Percentiles rank a stretch among this genome's conserved stretches.
phyloP scores from a whole-genome alignment of 2,113 vertebrate genomes.

The Thryonomys swinderianus region DNA sequence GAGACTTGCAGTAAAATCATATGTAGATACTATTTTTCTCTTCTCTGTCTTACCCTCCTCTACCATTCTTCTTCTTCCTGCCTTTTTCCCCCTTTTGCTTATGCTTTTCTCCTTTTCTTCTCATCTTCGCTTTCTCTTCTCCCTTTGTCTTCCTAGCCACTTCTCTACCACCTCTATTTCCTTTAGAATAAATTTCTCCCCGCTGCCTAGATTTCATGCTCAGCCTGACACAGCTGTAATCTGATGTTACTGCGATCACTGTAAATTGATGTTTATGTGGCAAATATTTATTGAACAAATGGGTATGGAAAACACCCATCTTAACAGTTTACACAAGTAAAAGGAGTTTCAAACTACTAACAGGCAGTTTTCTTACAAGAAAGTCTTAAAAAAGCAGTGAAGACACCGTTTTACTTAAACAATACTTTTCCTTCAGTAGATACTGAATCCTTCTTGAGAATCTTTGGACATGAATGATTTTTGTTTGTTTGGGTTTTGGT shows the following conservation, averaged over 20 bases:
- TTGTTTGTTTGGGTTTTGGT: background rate
- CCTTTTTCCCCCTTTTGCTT: background rate
- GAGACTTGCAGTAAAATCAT: background rate
- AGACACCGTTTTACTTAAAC: background rate
- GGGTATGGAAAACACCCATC: background rate
- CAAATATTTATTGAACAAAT: background rate
- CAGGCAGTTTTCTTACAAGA: background rate
- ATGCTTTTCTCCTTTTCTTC: background rate
- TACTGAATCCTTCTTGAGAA: background rate
- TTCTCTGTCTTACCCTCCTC: background rate
- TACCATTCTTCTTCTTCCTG: background rate
- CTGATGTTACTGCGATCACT: slow-evolving; percentile 13
- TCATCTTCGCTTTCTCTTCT: accelerated
- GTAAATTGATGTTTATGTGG: background rate
- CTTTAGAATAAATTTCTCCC: slow-evolving; percentile 28
- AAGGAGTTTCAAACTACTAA: background rate
- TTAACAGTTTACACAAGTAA: background rate
- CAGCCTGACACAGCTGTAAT: background rate
- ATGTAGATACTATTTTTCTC: background rate
- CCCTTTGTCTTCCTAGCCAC: accelerated
- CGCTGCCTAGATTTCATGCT: slow-evolving; percentile 45
- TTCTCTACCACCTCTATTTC: background rate
- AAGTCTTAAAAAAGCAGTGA: background rate
- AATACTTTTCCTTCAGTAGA: background rate
- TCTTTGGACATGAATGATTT: background rate